A percentile compares a stretch with the other conserved stretches of the same genome.
Evolutionary conservation across 2,888 invertebrate genomes (phyloP).

Genomic region (Aelia acuminata): DNA sequence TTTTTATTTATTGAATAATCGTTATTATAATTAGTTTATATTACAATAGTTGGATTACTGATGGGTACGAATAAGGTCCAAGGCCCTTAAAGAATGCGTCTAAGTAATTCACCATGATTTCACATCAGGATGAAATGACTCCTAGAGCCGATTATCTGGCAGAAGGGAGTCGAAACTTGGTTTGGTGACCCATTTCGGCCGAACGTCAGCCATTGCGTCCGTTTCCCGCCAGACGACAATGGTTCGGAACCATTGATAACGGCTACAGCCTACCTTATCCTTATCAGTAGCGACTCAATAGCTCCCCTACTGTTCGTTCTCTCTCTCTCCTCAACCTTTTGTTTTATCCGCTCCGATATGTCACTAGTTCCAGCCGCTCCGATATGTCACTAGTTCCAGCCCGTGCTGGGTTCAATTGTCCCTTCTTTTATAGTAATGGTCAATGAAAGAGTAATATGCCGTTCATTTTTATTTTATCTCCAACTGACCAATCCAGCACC

Average conservation of each 20-base stretch:
- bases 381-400: constrained; percentile 17
- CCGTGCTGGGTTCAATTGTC: background rate
- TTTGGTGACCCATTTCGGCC: constrained; percentile 15
- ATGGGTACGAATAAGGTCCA: too few species aligned
- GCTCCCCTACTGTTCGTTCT: background rate
- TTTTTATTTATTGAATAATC: too few species aligned
- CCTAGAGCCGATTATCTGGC: background rate
- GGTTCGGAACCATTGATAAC: constrained; percentile 37
- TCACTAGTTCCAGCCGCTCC: background rate
- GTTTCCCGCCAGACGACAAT: constrained; percentile 13
- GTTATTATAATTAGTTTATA: too few species aligned
- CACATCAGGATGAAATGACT: too few species aligned
- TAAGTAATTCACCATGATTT: too few species aligned
- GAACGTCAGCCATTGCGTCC: constrained; percentile 24
- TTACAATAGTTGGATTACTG: too few species aligned
- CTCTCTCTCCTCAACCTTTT: background rate
- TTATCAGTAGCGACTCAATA: constrained; percentile 13
- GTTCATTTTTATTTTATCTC: background rate
- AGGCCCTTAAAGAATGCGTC: too few species aligned
- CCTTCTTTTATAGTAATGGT: background rate
- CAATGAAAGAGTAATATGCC: background rate
- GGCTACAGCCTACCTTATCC: constrained; percentile 24
- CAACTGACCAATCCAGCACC: background rate
- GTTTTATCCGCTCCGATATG: background rate
- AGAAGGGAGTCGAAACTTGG: background rate